Evolutionary conservation across 2,888 invertebrate species (phyloP), one percentile per base, ranked within the genome.

Genomic region (Microctonus brassicae): DNA sequence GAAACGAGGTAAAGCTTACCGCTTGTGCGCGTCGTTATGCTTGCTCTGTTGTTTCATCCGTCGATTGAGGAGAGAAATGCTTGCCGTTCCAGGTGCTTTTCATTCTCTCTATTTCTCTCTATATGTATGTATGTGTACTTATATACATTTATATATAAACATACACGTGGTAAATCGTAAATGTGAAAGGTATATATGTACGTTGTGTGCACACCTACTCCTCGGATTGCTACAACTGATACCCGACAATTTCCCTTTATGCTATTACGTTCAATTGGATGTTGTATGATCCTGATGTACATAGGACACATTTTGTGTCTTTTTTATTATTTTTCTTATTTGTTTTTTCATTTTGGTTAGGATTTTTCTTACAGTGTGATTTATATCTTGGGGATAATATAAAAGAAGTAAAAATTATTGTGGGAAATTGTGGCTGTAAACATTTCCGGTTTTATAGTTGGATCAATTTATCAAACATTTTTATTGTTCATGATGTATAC

Each of bases 1-100:
- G 83, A 84, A 86, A 86, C 84, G 84, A 86, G 85, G 82, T 85
- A 82, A 85, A 86, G 84, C 84, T 84, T 81, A 74, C 69, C 73
- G 73, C 63, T 63, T 63, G 72, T 72, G 70, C 73, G 71, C 62
- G 17, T 47, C 61, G 73, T 69, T 69, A 72, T 63, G 29, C 29
- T 3, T 7, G 29, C 72, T 70, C 70, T 74, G 74, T 73, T 70
- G 70, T 74, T 70, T 70, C 62, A 57, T 70, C 60, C 60, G 57
- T 60, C 42, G 58, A 65, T 68, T 47, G 47, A 47, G 70, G 58
- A 52, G 63, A 47, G 26, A 52, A 52, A 47, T 52, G 64, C 52
- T 13, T 33, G 20, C 22, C 52, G 65, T 29, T n/a, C 26, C 57
- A 57, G 57, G 24, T 65, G 52, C 34, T 47, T 64, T 63, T 52